Evolutionary conservation across 2,888 invertebrate genomes (phyloP).

Genomic region (Lobophora halterata): DNA sequence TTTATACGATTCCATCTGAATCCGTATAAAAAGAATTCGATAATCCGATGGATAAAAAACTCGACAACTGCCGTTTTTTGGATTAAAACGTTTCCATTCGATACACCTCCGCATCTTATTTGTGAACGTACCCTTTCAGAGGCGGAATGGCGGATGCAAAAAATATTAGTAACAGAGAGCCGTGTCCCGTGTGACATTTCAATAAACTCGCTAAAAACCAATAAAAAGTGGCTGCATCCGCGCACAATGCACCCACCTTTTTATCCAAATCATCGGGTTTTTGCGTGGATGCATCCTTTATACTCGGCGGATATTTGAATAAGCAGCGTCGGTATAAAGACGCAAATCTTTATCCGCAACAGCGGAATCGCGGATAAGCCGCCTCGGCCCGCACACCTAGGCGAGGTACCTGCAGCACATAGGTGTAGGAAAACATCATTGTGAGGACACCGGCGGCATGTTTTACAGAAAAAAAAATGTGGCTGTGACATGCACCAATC

Average conservation of each 20-base stretch:
- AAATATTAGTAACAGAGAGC: slow-evolving; percentile 30
- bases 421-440: too few relatives aligned
- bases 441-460: too few relatives aligned
- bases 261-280: slow-evolving; percentile 28
- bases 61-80: slow-evolving; percentile 49
- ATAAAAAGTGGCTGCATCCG: slow-evolving; percentile 15
- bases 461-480: too few relatives aligned
- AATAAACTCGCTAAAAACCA: slow-evolving; percentile 39
- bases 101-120: slow-evolving; percentile 31
- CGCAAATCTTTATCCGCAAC: slow-evolving; percentile 46
- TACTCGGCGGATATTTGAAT: slow-evolving; percentile 44
- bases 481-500: too few relatives aligned
- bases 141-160: slow-evolving; percentile 36
- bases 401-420: too few relatives aligned
- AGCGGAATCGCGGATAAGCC: slow-evolving; percentile 34
- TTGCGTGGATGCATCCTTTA: slow-evolving; percentile 31
- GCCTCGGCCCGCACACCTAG: slow-evolving; percentile 27
- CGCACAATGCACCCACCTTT: slow-evolving; percentile 24
- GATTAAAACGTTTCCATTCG: slow-evolving; percentile 26
- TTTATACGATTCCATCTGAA: slow-evolving; percentile 32
- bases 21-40: slow-evolving; percentile 25
- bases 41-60: slow-evolving; percentile 44
- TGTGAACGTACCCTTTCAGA: slow-evolving; percentile 51
- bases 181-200: slow-evolving; percentile 54
- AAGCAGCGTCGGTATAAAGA: slow-evolving; percentile 28